Conservation (phyloP, 2,113 vertebrate species). For the Poeciliopsis retropinna region DNA sequence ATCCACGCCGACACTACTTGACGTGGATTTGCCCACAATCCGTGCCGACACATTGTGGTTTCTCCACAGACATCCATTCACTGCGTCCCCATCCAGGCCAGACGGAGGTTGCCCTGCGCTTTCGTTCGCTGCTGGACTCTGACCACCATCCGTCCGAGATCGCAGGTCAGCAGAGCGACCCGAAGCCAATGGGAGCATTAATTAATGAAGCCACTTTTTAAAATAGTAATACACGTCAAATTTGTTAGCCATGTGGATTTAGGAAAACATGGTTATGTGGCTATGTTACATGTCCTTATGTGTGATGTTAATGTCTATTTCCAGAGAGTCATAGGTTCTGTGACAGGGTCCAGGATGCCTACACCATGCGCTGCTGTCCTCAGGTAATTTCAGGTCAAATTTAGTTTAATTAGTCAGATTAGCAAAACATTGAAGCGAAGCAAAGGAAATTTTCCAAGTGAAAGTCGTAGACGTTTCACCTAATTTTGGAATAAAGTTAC, state of each 20-base stretch:
- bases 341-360: slow-evolving; percentile 95
- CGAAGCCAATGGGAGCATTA: slow-evolving; percentile 1
- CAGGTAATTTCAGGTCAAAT: slow-evolving; percentile 83
- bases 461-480: neutral
- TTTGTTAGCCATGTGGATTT: neutral
- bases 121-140: slow-evolving; percentile 94
- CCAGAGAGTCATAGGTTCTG: slow-evolving; percentile 97
- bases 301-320: slow-evolving; percentile 39
- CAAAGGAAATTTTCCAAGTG: neutral
- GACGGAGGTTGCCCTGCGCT: slow-evolving; percentile 91
- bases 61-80: slow-evolving; percentile 87
- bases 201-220: neutral
- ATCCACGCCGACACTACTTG: neutral
- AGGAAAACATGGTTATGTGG: slow-evolving; percentile 11
- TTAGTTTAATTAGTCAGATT: neutral
- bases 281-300: neutral
- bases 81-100: slow-evolving; percentile 94
- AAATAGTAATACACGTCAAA: neutral
- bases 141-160: slow-evolving; percentile 98
- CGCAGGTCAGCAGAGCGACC: slow-evolving; percentile 82
- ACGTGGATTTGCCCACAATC: neutral
- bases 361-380: slow-evolving; percentile 97
- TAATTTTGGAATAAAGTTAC: neutral
- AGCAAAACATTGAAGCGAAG: neutral
- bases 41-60: slow-evolving; percentile 8